Base-by-base conservation (phyloP, 2,888 invertebrate genomes). In the Andrena haemorrhoa region DNA sequence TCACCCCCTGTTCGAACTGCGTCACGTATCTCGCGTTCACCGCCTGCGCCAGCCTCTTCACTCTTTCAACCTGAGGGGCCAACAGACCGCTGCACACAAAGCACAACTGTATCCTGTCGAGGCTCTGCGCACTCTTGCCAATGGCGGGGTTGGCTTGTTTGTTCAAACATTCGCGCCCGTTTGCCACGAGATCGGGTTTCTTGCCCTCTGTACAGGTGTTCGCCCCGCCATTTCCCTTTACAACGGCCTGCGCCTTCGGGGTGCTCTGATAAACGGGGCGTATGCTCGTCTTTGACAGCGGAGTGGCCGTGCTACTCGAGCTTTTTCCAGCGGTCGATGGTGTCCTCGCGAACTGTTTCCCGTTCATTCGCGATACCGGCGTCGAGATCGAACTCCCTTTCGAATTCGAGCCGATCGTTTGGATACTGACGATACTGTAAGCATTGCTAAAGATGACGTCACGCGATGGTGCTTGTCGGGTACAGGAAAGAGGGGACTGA, bases 71-170 rank as follows among this genome's bases (percentile, higher is more conserved):
- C 61, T 91, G 86, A 0, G 41, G 23, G 2, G 41, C 0, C 0
- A 73, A 6, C 64, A 92, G 66, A 29, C 90, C 84, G 69, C 89
- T 93, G 72, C 92, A 91, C 26, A 91, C 76, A 51, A 93, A 88
- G 56, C 85, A 79, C 51, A 89, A 82, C 16, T 12, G 58, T 12
- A 12, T 69, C 12, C 4, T 41, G 12, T 1, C 12, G 20, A 0
- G 0, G 1, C 29, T 26, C 10, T 2, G 35, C 0, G 1, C 26
- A 12, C 16, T 61, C 29, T 6, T 53, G 1, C 3, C 12, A 0
- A 8, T 29, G 2, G 2, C 3, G n/a, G 31, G 0, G 1, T 31
- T 70, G 20, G 33, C 16, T 8, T 26, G 26, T 4, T 58, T 58
- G 29, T 29, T 35, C 70, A 26, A 20, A 23, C 10, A n/a, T 49